Evolutionary conservation across 2,113 vertebrate genomes (phyloP).

Genomic region (Solenodon paradoxus): DNA sequence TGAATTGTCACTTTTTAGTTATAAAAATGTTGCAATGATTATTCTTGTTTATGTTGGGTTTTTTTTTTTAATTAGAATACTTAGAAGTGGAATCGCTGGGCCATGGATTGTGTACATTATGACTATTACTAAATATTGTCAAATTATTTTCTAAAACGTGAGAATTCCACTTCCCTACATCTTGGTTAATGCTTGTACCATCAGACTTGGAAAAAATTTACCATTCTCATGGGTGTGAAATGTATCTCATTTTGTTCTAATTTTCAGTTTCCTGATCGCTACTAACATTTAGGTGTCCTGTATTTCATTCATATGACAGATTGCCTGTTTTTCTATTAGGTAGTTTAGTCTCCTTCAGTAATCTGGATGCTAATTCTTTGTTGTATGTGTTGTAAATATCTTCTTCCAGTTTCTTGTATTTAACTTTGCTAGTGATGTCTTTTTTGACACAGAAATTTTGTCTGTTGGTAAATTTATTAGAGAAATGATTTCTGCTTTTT

Average conservation of each 20-base stretch:
- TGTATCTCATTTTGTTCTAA: slow-evolving; percentile 3
- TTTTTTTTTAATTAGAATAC: not conserved
- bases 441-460: not conserved
- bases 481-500: not conserved
- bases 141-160: not conserved
- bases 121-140: not conserved
- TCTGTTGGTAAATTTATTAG: not conserved
- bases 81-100: not conserved
- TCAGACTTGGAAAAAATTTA: slow-evolving; percentile 15
- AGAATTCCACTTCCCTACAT: not conserved
- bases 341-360: slow-evolving; percentile 4
- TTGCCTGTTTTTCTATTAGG: not conserved
- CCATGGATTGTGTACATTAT: not conserved
- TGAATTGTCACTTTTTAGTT: not conserved
- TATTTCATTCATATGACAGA: not conserved
- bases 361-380: slow-evolving; percentile 11
- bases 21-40: not conserved
- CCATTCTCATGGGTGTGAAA: not conserved
- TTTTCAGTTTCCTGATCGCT: slow-evolving; percentile 17
- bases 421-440: not conserved
- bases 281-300: not conserved
- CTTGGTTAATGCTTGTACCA: not conserved
- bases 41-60: not conserved
- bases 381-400: slow-evolving; percentile 2
- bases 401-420: not conserved